Evolutionary conservation across 2,113 vertebrate species (phyloP).

Genomic region (Brachyhypopomus occidentalis): DNA sequence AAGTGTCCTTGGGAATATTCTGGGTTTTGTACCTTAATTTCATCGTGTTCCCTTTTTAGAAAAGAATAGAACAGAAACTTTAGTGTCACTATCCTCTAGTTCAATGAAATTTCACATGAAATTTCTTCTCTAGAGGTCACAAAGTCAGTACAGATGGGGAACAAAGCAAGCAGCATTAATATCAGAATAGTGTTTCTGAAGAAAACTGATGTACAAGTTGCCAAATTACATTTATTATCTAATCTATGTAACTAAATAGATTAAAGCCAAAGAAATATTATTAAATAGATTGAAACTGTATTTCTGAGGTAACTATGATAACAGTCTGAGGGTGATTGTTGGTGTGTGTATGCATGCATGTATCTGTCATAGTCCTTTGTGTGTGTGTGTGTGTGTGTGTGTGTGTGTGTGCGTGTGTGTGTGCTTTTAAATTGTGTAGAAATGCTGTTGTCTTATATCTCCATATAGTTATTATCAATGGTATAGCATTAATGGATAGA

Average conservation of each 20-base stretch:
- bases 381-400: background rate
- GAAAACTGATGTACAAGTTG: no score
- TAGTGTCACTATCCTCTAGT: no score
- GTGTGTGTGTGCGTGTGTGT: background rate
- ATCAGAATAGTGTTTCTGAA: no score
- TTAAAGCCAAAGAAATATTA: no score
- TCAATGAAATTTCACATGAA: no score
- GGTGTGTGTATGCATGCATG: background rate
- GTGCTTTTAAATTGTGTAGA: background rate
- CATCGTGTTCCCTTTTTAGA: background rate
- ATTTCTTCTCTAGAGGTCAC: no score
- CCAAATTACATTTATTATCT: no score
- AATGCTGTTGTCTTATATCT: background rate
- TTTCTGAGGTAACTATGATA: no score
- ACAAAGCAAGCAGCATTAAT: no score
- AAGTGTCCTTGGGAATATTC: slow-evolving; percentile 16
- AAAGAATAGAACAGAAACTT: background rate
- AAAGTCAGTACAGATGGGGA: no score
- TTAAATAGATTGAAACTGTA: no score
- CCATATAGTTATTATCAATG: background rate
- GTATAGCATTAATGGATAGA: background rate
- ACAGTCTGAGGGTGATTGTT: background rate
- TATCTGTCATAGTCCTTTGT: background rate
- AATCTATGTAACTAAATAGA: no score
- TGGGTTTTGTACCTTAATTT: slow-evolving; percentile 9